Conservation (phyloP, 2,113 vertebrate species). For the Varanus komodoensis region DNA sequence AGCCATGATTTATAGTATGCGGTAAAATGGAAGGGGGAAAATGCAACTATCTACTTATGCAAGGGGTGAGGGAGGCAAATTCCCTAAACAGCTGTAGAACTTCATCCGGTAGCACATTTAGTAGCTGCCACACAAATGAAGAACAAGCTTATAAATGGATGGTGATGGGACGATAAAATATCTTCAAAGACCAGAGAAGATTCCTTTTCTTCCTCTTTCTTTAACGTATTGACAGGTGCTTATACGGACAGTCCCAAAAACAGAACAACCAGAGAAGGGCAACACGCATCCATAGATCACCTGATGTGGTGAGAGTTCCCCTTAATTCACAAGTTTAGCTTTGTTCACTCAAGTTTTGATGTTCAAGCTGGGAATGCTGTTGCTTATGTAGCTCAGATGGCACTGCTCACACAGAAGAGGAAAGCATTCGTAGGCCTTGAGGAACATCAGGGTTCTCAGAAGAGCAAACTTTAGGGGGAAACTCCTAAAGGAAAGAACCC, state of each 20-base stretch:
- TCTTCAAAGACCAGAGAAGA: background rate
- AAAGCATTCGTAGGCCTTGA: too few relatives aligned
- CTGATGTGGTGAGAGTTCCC: background rate
- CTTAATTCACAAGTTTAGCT: background rate
- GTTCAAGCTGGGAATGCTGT: background rate
- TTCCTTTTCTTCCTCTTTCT: background rate
- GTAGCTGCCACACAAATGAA: conserved; percentile 18
- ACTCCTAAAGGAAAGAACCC: too few relatives aligned
- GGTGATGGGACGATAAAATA: background rate
- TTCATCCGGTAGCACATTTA: conserved; percentile 15
- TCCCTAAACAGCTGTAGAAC: conserved; percentile 26
- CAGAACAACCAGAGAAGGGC: background rate
- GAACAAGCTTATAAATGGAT: conserved; percentile 18
- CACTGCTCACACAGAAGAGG: too few relatives aligned
- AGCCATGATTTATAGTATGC: conserved; percentile 19
- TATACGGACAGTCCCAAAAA: background rate
- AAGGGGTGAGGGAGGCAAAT: background rate
- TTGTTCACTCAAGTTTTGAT: background rate
- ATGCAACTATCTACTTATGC: conserved; percentile 22
- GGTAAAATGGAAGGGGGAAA: conserved; percentile 15
- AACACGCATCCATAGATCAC: background rate
- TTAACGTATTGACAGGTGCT: background rate
- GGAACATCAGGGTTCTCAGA: too few relatives aligned
- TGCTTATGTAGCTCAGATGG: too few relatives aligned
- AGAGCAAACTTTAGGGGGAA: too few relatives aligned